Evolutionary conservation across 2,888 invertebrate genomes (phyloP).

Genomic region (Autographa pulchrina): DNA sequence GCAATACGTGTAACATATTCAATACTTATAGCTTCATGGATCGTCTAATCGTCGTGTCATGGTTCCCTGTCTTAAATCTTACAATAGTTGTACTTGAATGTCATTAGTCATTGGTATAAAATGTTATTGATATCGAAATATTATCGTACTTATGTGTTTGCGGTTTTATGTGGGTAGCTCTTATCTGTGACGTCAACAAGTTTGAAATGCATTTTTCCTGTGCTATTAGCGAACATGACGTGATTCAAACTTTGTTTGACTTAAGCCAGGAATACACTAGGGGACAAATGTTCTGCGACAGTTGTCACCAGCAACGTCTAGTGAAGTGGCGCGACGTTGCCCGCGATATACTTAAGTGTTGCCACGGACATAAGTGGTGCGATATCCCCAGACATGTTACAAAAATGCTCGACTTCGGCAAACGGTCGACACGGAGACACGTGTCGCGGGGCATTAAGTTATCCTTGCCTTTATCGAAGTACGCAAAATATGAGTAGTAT

Average conservation of each 20-base stretch:
- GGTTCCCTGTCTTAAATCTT: slow-evolving; percentile 41
- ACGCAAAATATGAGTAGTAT: too few species aligned
- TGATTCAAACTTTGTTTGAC: not conserved
- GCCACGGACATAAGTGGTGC: too few species aligned
- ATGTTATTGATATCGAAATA: slow-evolving; percentile 35
- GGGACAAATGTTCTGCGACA: too few species aligned
- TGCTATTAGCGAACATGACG: not conserved
- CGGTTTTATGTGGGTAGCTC: not conserved
- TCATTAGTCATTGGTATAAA: slow-evolving; percentile 50
- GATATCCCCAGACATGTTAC: too few species aligned
- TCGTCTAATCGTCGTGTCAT: slow-evolving; percentile 20
- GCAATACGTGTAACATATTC: slow-evolving; percentile 47
- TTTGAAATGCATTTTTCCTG: slow-evolving; percentile 2
- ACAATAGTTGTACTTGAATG: slow-evolving; percentile 48
- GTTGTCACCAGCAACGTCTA: too few species aligned
- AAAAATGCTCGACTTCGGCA: too few species aligned
- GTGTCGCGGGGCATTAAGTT: too few species aligned
- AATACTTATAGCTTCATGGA: slow-evolving; percentile 51
- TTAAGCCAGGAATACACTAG: not conserved
- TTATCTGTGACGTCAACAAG: slow-evolving; percentile 2
- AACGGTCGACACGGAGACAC: too few species aligned
- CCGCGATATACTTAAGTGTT: too few species aligned
- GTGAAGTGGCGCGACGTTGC: too few species aligned
- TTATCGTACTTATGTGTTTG: slow-evolving; percentile 1
- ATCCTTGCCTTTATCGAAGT: too few species aligned